Conservation (phyloP, 2,797 vertebrate species). For the Sarcophilus harrisii region DNA sequence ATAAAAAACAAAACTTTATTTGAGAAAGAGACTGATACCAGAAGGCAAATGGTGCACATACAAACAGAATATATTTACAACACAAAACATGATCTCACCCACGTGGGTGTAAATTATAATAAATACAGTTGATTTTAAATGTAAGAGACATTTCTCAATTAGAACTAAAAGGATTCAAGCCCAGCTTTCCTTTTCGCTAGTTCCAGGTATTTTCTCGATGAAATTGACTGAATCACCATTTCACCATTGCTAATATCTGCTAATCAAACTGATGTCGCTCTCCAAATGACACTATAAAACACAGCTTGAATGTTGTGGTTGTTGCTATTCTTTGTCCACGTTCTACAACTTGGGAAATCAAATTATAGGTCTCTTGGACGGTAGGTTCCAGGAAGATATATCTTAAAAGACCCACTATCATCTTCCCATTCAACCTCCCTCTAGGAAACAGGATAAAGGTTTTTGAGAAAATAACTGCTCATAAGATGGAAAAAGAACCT, state of each 20-base stretch:
- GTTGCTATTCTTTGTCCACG: conserved; percentile 75
- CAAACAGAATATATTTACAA: conserved; percentile 95
- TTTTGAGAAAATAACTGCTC: conserved; percentile 78
- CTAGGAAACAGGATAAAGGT: conserved; percentile 77
- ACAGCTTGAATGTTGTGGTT: conserved; percentile 67
- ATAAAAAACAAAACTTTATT: conserved; percentile 94
- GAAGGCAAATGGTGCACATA: conserved; percentile 95
- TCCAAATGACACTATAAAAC: conserved; percentile 85
- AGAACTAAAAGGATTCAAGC: conserved; percentile 84
- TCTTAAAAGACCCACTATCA: conserved; percentile 87
- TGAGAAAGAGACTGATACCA: conserved; percentile 93
- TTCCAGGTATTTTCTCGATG: conserved; percentile 85
- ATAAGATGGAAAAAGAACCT: conserved; percentile 73
- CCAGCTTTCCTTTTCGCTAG: conserved; percentile 87
- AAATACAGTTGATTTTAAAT: conserved; percentile 94
- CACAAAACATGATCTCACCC: conserved; percentile 91
- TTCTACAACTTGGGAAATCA: conserved; percentile 80
- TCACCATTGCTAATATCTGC: conserved; percentile 79
- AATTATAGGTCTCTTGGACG: conserved; percentile 82
- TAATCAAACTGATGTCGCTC: conserved; percentile 76
- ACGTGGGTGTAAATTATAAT: conserved; percentile 90
- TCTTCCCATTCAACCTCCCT: conserved; percentile 69
- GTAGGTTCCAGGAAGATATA: conserved; percentile 84
- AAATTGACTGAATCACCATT: conserved; percentile 82
- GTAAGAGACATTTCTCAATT: conserved; percentile 85